Evolutionary conservation across 1,140 invertebrate species (phyloP).

Genomic region (Cyphomyrmex costatus): DNA sequence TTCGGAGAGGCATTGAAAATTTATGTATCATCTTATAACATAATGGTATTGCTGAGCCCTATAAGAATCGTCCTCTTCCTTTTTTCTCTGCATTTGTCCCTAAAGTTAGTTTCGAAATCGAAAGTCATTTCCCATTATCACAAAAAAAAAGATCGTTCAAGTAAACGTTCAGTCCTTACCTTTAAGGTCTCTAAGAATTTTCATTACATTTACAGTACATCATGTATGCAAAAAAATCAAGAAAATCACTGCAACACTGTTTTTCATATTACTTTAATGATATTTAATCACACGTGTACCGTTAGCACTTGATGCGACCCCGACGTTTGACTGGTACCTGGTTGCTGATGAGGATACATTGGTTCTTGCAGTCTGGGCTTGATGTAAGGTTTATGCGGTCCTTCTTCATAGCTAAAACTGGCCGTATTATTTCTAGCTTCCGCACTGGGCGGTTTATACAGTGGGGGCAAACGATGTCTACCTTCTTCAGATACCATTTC

Average conservation of each 20-base stretch:
- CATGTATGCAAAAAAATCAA: conserved; percentile 14
- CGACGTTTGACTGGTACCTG: conserved; percentile 84
- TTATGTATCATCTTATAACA: conserved; percentile 18
- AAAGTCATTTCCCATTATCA: conserved; percentile 45
- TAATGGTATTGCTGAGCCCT: not conserved
- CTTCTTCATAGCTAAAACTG: conserved; percentile 90
- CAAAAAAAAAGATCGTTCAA: conserved; percentile 49
- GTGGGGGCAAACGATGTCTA: conserved; percentile 88
- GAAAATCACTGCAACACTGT: conserved; percentile 25
- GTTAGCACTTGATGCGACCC: conserved; percentile 87
- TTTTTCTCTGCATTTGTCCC: conserved; percentile 16
- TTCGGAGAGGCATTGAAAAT: conserved; percentile 9
- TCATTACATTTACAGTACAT: not conserved
- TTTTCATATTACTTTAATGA: conserved; percentile 14
- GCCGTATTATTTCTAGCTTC: conserved; percentile 93
- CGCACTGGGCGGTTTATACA: conserved; percentile 87
- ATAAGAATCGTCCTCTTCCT: conserved; percentile 21
- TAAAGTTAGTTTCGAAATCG: conserved; percentile 32
- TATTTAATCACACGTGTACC: conserved; percentile 86
- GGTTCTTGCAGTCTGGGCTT: conserved; percentile 89
- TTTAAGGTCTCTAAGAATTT: conserved; percentile 28
- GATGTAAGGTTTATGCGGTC: conserved; percentile 92
- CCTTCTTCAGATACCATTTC: conserved; percentile 89
- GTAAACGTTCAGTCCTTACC: conserved; percentile 24
- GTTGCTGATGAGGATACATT: conserved; percentile 80